phyloP scores from a whole-genome alignment of 1,140 invertebrate genomes.

The Neodiprion virginianus region DNA sequence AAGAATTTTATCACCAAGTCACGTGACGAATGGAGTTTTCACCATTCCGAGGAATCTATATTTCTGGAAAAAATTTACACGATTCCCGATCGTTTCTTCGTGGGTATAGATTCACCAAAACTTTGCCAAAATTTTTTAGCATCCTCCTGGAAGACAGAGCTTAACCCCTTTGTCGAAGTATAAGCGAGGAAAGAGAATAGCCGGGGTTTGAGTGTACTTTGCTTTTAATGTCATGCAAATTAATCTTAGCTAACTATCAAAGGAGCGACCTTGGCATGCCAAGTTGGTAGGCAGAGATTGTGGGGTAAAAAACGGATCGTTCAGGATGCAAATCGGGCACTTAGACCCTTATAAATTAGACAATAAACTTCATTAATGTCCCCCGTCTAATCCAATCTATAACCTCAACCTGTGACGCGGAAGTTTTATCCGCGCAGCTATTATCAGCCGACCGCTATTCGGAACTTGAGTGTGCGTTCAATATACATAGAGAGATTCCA shows the following conservation, averaged over 20 bases:
- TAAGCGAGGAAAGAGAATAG: no score
- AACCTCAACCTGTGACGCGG: not conserved
- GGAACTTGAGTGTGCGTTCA: not conserved
- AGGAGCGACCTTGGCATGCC: not conserved
- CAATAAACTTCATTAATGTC: slow-evolving; percentile 40
- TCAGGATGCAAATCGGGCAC: slow-evolving; percentile 38
- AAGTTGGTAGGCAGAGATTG: not conserved
- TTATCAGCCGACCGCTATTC: not conserved
- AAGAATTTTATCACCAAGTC: no score
- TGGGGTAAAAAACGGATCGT: slow-evolving; percentile 36
- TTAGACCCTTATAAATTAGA: slow-evolving; percentile 39
- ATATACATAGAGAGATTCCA: not conserved
- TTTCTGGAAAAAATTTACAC: no score
- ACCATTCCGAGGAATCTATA: no score
- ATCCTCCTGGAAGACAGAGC: not conserved
- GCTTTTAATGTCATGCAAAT: slow-evolving; percentile 1
- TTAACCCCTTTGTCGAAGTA: no score
- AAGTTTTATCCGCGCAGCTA: not conserved
- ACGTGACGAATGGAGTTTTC: no score
- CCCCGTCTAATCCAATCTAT: slow-evolving; percentile 6
- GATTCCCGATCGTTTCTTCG: not conserved
- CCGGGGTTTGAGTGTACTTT: not conserved
- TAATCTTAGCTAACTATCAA: not conserved
- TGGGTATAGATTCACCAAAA: not conserved
- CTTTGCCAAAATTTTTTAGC: not conserved